Evolutionary conservation across 2,797 vertebrate species (phyloP).

Genomic region (Etheostoma perlongum): DNA sequence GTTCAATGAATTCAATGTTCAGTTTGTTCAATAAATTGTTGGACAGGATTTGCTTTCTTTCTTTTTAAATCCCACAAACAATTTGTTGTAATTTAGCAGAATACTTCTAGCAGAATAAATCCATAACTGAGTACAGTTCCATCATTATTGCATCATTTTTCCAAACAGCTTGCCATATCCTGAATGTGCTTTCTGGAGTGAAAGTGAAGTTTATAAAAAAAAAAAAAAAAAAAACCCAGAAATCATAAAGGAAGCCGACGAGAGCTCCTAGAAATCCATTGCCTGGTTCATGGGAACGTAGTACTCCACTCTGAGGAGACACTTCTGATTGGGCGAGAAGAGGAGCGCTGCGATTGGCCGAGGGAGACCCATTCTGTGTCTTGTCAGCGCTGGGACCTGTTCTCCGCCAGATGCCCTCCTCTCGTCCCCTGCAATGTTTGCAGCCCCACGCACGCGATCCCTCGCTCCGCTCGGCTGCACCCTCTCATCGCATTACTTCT

Average conservation of each 20-base stretch:
- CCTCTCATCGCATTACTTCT: slow-evolving; percentile 94
- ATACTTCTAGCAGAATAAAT: too few relatives aligned
- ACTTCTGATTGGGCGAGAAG: slow-evolving; percentile 63
- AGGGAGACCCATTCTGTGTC: slow-evolving; percentile 68
- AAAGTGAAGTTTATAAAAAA: too few relatives aligned
- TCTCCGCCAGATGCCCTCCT: slow-evolving; percentile 81
- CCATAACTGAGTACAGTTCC: too few relatives aligned
- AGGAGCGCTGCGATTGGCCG: slow-evolving; percentile 70
- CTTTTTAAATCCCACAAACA: too few relatives aligned
- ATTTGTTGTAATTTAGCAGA: too few relatives aligned
- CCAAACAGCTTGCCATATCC: too few relatives aligned
- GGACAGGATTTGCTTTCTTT: too few relatives aligned
- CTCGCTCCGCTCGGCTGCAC: slow-evolving; percentile 84
- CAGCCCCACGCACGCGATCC: slow-evolving; percentile 84
- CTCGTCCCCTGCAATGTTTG: slow-evolving; percentile 86
- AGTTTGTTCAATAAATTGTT: too few relatives aligned
- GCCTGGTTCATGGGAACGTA: slow-evolving; percentile 64
- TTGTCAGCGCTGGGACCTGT: slow-evolving; percentile 74
- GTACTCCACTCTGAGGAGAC: slow-evolving; percentile 66
- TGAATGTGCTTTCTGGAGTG: too few relatives aligned
- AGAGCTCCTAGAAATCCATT: neutral
- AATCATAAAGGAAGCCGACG: neutral
- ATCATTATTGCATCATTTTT: too few relatives aligned
- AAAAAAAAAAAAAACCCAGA: too few relatives aligned
- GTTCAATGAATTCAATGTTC: too few relatives aligned